These are phyloP conservation scores for Drosophila erecta DNA, from an alignment of 1,140 invertebrate species.

Conservation along the genomic window DNA sequence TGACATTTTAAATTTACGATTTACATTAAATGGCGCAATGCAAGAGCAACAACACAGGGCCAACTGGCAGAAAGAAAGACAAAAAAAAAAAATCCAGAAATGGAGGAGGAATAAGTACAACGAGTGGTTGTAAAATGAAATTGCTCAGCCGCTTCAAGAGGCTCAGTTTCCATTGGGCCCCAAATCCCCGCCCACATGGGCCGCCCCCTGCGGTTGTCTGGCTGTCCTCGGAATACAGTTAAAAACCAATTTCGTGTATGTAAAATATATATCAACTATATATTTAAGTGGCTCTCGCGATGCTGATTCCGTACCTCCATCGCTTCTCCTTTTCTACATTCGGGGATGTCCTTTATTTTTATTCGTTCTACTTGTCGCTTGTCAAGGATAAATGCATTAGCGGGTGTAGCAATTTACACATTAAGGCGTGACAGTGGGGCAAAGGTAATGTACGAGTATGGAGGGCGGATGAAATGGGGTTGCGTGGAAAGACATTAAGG, in stretches of 20 bases:
- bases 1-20: conserved; percentile 83
- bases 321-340: background rate
- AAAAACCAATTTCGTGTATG: conserved; percentile 83
- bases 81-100: no score
- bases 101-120: conserved; percentile 54
- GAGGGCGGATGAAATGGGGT: background rate
- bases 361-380: conserved; percentile 58
- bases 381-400: conserved; percentile 68
- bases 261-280: conserved; percentile 83
- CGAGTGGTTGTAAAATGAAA: conserved; percentile 80
- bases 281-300: conserved; percentile 73
- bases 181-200: background rate
- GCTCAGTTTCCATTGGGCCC: conserved; percentile 25
- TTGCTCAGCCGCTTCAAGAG: conserved; percentile 61
- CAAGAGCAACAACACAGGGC: conserved; percentile 44
- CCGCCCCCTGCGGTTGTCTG: conserved; percentile 46
- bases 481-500: conserved; percentile 38
- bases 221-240: conserved; percentile 62
- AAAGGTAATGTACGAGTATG: conserved; percentile 59
- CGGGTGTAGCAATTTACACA: conserved; percentile 62
- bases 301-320: conserved; percentile 34
- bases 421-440: conserved; percentile 55
- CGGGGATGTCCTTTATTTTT: conserved; percentile 34
- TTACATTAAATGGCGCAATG: conserved; percentile 82
- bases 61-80: conserved; percentile 3